Evolutionary conservation across 2,797 vertebrate genomes (phyloP).

Genomic region (Aeoliscus strigatus): DNA sequence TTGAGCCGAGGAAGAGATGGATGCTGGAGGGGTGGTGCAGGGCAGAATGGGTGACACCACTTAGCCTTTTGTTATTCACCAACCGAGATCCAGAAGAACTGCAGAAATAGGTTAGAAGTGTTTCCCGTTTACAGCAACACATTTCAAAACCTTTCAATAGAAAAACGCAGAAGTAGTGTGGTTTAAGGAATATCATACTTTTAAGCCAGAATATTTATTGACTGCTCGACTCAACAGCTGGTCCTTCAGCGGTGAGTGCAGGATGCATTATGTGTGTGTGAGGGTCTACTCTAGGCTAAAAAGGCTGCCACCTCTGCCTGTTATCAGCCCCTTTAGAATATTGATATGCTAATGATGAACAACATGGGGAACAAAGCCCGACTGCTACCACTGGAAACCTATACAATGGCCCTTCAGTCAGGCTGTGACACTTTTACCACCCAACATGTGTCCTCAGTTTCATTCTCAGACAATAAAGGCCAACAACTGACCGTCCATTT

Average conservation of each 20-base stretch:
- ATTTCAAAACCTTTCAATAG: slow-evolving; percentile 8
- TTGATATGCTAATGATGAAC: slow-evolving; percentile 83
- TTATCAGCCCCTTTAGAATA: slow-evolving; percentile 70
- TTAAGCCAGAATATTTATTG: slow-evolving; percentile 7
- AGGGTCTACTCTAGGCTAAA: slow-evolving; percentile 60
- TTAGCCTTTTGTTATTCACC: slow-evolving; percentile 59
- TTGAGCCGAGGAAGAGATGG: slow-evolving; percentile 30
- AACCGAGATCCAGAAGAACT: slow-evolving; percentile 1
- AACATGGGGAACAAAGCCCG: slow-evolving; percentile 71
- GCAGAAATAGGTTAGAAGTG: slow-evolving; percentile 25
- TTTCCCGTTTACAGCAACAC: slow-evolving; percentile 19
- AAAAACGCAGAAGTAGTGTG: background rate
- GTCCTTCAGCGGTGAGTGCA: slow-evolving; percentile 40
- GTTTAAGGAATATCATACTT: background rate
- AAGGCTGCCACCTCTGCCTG: slow-evolving; percentile 61
- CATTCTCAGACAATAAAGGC: slow-evolving; percentile 68
- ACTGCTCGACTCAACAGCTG: slow-evolving; percentile 21
- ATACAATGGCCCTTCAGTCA: slow-evolving; percentile 74
- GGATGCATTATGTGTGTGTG: slow-evolving; percentile 39
- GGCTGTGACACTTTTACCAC: slow-evolving; percentile 79
- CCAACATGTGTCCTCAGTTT: slow-evolving; percentile 78
- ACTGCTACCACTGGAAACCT: slow-evolving; percentile 54
- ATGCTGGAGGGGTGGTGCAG: slow-evolving; percentile 19
- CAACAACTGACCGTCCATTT: slow-evolving; percentile 67
- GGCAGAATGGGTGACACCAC: slow-evolving; percentile 51